Conservation (phyloP, 92 coral and sea anemone genomes). For the Epizoanthus fatuus region DNA sequence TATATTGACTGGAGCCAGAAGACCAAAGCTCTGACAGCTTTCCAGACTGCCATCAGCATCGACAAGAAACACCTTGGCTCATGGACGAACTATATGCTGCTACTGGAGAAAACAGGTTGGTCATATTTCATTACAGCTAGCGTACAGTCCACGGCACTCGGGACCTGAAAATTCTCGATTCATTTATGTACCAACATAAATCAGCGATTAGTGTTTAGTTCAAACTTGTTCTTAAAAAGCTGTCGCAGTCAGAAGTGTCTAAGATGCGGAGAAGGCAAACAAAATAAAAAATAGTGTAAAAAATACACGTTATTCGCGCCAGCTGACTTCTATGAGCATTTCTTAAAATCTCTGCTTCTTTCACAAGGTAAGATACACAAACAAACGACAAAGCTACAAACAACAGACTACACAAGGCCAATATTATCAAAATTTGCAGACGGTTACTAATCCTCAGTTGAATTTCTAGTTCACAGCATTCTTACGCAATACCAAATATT, state of each 20-base stretch:
- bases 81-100: slow-evolving; percentile 90
- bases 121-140: not conserved
- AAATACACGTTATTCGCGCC: too few species aligned
- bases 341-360: too few species aligned
- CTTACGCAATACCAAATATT: not conserved
- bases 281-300: too few species aligned
- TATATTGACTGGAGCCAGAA: slow-evolving; percentile 84
- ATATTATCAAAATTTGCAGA: not conserved
- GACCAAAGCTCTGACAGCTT: slow-evolving; percentile 74
- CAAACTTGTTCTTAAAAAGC: not conserved
- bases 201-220: not conserved
- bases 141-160: not conserved
- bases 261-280: too few species aligned
- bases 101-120: slow-evolving; percentile 92
- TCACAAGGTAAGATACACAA: not conserved
- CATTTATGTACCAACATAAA: not conserved
- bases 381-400: not conserved
- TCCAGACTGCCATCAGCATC: slow-evolving; percentile 74
- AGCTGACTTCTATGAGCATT: too few species aligned
- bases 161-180: not conserved
- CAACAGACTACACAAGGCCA: not conserved
- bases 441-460: not conserved
- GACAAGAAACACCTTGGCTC: slow-evolving; percentile 85
- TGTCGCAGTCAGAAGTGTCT: not conserved
- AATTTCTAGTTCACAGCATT: not conserved